Evolutionary conservation across 2,888 invertebrate species (phyloP).

Genomic region (Cheilosia variabilis): DNA sequence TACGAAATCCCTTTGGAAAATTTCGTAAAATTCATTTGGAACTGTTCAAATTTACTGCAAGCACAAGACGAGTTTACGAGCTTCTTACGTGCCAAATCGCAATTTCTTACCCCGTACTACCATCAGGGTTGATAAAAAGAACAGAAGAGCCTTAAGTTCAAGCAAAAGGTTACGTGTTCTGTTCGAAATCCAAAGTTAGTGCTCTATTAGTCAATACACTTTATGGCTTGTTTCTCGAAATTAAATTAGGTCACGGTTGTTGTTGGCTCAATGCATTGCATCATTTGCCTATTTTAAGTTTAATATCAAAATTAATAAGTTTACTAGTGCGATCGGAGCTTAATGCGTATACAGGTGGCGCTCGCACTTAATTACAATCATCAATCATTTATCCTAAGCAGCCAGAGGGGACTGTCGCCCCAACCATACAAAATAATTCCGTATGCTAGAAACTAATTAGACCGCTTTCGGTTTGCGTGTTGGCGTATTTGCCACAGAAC

Average conservation of each 20-base stretch:
- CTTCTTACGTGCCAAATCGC: slow-evolving; percentile 34
- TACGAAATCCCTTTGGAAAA: too few species aligned
- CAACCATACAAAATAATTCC: slow-evolving; percentile 1
- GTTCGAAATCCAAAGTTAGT: not conserved
- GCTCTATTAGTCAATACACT: not conserved
- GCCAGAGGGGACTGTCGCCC: not conserved
- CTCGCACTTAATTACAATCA: slow-evolving; percentile 23
- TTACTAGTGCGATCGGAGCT: slow-evolving; percentile 1
- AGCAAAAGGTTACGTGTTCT: slow-evolving; percentile 25
- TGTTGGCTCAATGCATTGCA: not conserved
- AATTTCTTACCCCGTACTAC: slow-evolving; percentile 8
- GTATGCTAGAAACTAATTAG: slow-evolving; percentile 36
- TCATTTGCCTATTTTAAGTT: not conserved
- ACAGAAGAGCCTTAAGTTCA: slow-evolving; percentile 14
- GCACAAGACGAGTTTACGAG: slow-evolving; percentile 20
- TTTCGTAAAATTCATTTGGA: not conserved
- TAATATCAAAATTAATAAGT: not conserved
- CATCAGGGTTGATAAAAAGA: slow-evolving; percentile 10
- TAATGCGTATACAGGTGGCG: slow-evolving; percentile 29
- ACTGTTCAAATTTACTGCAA: not conserved
- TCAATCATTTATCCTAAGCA: slow-evolving; percentile 35
- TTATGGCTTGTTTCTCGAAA: slow-evolving; percentile 1
- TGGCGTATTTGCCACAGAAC: slow-evolving; percentile 20
- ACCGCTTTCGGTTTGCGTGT: slow-evolving; percentile 4
- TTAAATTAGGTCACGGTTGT: slow-evolving; percentile 1